Percentiles rank a stretch among this genome's conserved stretches.
Conservation (phyloP, 2,888 invertebrate species). For the Serripes groenlandicus region DNA sequence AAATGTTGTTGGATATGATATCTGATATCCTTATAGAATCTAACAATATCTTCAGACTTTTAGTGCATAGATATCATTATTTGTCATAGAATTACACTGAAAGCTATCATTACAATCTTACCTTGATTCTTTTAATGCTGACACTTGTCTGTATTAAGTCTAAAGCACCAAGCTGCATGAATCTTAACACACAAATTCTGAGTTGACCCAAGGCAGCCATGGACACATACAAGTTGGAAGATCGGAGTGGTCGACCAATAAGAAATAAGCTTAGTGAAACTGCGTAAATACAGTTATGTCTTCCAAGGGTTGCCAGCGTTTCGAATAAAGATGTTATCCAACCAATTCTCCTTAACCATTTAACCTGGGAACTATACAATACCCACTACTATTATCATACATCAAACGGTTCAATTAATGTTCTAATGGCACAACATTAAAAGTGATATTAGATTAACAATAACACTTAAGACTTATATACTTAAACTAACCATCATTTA, state of each 20-base stretch:
- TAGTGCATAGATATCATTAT: neutral
- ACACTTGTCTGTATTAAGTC: conserved; percentile 21
- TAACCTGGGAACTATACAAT: conserved; percentile 18
- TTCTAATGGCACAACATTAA: neutral
- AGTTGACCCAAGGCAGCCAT: conserved; percentile 38
- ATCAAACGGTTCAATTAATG: neutral
- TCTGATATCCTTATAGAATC: neutral
- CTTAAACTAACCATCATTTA: too few relatives aligned
- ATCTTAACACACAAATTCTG: conserved; percentile 41
- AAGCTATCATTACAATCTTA: too few relatives aligned
- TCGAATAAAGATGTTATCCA: conserved; percentile 19
- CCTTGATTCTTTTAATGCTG: conserved; percentile 39
- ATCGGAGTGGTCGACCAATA: conserved; percentile 28
- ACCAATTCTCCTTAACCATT: neutral
- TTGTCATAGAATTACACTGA: neutral
- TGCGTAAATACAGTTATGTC: conserved; percentile 41
- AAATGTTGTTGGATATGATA: too few relatives aligned
- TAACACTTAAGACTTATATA: too few relatives aligned
- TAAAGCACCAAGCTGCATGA: conserved; percentile 26
- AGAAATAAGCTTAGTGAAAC: conserved; percentile 32
- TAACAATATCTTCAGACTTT: neutral
- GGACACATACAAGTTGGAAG: conserved; percentile 32
- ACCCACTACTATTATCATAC: neutral
- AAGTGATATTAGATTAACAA: too few relatives aligned
- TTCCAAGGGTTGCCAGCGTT: conserved; percentile 29